Evolutionary conservation across 2,113 vertebrate species (phyloP), one percentile per base, ranked within the genome.

Genomic region (Nesoenas mayeri): DNA sequence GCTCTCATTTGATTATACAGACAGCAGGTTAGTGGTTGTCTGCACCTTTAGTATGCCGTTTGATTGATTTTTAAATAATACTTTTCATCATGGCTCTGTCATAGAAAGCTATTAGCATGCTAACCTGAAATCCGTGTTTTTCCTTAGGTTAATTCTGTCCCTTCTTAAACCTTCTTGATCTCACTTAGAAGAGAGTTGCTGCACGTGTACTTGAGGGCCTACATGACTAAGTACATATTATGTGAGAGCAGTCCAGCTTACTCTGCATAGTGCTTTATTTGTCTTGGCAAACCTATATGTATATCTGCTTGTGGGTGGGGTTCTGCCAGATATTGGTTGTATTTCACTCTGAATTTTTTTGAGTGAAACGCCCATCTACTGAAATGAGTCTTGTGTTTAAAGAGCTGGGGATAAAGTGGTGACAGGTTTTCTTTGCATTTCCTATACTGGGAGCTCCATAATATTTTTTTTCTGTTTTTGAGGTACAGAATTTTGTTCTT

Each of bases 211-310:
- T 81, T 32, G 36, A 79, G 88, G 48, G 38, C 69, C 60, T 95
- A 19, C 47, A 69, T 69, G 79, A 31, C 53, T 83, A 66, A 93
- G 51, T 85, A 79, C 3, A 2, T 93, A 24, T 14, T 67, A 7
- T 26, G 7, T 34, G 87, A 93, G 78, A 79, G 65, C 62, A 74
- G 74, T 82, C 51, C 71, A 42, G 57, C 56, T 96, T 88, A 47
- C 65, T 89, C 51, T 90, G 77, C 62, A 82, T 85, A 26, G 69
- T 80, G 51, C 50, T 91, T 79, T 91, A 44, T 96, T 96, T 96
- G 83, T 88, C 88, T 95, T 94, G 93, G 93, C 91, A 93, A 81
- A 79, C 19, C 11, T 73, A 15, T n/a, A 44, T 2, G 0, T 85
- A 7, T 82, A 53, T 96, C 48, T 92, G 84, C 61, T 51, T 70